phyloP scores from a whole-genome alignment of 1,140 invertebrate species.

The Trinorchestia longiramus region DNA sequence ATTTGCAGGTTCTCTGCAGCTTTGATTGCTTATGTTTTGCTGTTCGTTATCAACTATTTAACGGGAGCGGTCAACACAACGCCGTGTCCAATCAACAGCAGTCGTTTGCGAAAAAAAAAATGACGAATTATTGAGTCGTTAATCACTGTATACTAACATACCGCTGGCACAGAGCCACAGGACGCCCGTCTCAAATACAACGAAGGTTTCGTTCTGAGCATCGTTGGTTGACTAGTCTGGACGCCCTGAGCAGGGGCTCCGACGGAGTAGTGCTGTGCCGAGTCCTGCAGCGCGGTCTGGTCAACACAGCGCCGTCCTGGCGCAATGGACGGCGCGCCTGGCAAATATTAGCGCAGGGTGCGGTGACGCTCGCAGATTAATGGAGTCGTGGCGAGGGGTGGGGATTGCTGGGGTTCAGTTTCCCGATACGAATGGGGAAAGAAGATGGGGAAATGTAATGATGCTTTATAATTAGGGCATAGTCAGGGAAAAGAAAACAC shows the following conservation, averaged over 20 bases:
- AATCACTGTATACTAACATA: too few relatives aligned
- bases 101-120: too few relatives aligned
- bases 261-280: neutral
- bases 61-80: too few relatives aligned
- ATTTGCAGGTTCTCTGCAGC: too few relatives aligned
- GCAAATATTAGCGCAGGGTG: conserved; percentile 46
- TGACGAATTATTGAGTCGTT: too few relatives aligned
- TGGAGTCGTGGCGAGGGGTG: conserved; percentile 30
- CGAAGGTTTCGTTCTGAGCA: neutral
- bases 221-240: neutral
- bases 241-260: neutral
- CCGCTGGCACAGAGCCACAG: neutral
- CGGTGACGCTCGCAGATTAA: conserved; percentile 47
- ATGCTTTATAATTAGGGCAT: neutral
- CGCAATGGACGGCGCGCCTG: conserved; percentile 30
- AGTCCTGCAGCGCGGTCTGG: neutral
- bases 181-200: neutral
- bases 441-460: neutral
- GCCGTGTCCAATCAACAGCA: too few relatives aligned
- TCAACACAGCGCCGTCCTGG: neutral
- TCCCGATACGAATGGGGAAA: neutral
- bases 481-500: neutral
- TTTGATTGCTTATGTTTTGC: too few relatives aligned
- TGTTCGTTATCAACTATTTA: too few relatives aligned
- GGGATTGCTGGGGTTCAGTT: neutral